Conservation (phyloP, 2,888 invertebrate genomes). For the Deilephila porcellus region DNA sequence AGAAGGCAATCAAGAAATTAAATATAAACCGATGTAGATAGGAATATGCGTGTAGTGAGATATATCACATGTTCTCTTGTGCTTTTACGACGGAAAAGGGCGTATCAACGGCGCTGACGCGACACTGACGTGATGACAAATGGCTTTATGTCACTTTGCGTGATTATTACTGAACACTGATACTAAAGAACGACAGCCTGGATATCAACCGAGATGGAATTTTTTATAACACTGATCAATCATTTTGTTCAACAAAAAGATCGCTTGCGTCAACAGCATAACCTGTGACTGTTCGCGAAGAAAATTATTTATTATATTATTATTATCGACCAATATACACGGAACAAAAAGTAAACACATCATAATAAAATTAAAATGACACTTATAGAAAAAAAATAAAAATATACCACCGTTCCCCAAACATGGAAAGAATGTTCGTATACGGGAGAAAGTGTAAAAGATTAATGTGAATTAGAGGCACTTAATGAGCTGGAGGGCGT, state of each 20-base stretch:
- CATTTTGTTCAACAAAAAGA: slow-evolving; percentile 50
- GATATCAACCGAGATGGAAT: slow-evolving; percentile 32
- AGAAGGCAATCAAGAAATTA: neutral
- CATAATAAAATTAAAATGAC: slow-evolving; percentile 18
- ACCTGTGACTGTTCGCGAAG: slow-evolving; percentile 42
- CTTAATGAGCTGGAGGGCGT: slow-evolving; percentile 78
- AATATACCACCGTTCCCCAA: slow-evolving; percentile 19
- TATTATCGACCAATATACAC: slow-evolving; percentile 1
- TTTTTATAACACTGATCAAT: slow-evolving; percentile 50
- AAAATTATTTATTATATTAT: slow-evolving; percentile 25
- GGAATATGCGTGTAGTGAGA: neutral
- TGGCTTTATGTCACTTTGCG: slow-evolving; percentile 58
- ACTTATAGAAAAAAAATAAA: slow-evolving; percentile 22
- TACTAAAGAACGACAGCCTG: slow-evolving; percentile 35
- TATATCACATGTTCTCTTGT: slow-evolving; percentile 39
- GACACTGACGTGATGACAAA: slow-evolving; percentile 77
- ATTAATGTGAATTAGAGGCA: slow-evolving; percentile 77
- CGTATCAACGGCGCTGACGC: slow-evolving; percentile 70
- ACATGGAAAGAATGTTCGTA: slow-evolving; percentile 44
- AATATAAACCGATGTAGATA: slow-evolving; percentile 5
- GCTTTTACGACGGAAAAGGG: slow-evolving; percentile 70
- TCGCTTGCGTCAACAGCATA: slow-evolving; percentile 51
- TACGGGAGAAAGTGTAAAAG: slow-evolving; percentile 59
- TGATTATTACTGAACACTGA: slow-evolving; percentile 48
- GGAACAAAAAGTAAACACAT: slow-evolving; percentile 11